phyloP scores from a whole-genome alignment of 2,797 vertebrate genomes.

The Saxicola maurus region DNA sequence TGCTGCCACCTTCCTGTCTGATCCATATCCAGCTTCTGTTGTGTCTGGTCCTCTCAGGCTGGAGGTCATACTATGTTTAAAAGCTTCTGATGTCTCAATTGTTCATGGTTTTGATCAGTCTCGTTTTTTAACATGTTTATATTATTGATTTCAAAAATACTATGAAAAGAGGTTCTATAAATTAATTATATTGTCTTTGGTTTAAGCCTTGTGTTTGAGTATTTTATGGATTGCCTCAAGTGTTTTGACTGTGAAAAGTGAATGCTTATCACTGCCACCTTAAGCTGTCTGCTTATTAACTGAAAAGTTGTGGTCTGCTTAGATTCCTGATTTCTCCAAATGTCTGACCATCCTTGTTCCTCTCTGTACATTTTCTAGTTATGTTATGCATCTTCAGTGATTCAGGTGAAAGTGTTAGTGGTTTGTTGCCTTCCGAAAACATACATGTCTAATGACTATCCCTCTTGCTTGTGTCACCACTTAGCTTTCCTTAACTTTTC shows the following conservation, averaged over 20 bases:
- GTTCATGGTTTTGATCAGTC: neutral
- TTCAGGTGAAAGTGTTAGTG: neutral
- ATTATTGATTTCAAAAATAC: neutral
- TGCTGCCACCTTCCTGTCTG: neutral
- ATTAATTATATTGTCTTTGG: neutral
- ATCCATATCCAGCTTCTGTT: neutral
- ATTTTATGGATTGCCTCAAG: neutral
- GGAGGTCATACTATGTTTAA: neutral
- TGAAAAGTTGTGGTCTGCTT: neutral
- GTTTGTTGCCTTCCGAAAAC: neutral
- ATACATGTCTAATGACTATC: neutral
- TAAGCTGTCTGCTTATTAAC: neutral
- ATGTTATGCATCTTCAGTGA: neutral
- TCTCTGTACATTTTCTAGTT: neutral
- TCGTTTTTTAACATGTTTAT: neutral
- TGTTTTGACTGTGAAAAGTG: neutral
- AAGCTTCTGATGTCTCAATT: neutral
- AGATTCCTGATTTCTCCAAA: neutral
- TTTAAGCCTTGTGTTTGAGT: neutral
- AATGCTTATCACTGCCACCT: neutral
- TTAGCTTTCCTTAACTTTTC: conserved; percentile 31
- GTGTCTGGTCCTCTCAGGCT: neutral
- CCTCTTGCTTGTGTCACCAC: neutral
- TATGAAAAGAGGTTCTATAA: neutral
- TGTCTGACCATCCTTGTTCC: neutral